These are phyloP conservation scores for Lepidothrix coronata DNA, from an alignment of 2,113 vertebrate genomes.

Conservation along the genomic window DNA sequence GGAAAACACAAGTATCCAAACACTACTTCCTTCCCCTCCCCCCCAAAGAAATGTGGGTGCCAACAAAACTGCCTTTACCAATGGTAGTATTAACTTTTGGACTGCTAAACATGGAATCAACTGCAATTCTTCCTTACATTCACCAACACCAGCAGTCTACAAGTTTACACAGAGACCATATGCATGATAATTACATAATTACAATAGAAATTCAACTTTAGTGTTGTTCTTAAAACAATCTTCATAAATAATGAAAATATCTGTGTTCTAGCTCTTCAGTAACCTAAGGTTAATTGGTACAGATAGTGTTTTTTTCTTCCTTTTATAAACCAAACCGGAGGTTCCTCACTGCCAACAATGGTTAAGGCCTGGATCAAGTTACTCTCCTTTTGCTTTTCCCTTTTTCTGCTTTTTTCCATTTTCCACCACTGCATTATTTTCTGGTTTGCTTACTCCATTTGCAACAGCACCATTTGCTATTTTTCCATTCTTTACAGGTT, in stretches of 20 bases:
- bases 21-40: constrained; percentile 40
- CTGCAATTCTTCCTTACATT: constrained; percentile 70
- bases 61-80: constrained; percentile 64
- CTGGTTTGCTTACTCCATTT: constrained; percentile 81
- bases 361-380: constrained; percentile 78
- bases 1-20: constrained; percentile 63
- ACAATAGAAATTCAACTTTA: constrained; percentile 72
- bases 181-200: constrained; percentile 74
- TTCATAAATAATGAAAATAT: constrained; percentile 79
- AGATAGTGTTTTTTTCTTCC: constrained; percentile 65
- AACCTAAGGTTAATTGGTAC: constrained; percentile 75
- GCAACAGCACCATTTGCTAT: constrained; percentile 81
- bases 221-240: constrained; percentile 76
- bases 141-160: constrained; percentile 76
- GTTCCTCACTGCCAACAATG: constrained; percentile 66
- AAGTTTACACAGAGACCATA: constrained; percentile 73
- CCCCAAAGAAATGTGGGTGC: constrained; percentile 62
- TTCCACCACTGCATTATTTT: constrained; percentile 78
- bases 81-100: constrained; percentile 55
- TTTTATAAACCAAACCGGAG: constrained; percentile 65
- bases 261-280: constrained; percentile 69
- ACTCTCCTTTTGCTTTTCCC: constrained; percentile 94
- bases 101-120: constrained; percentile 64
- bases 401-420: constrained; percentile 90
- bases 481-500: constrained; percentile 81